phyloP scores from a whole-genome alignment of 2,113 vertebrate species.

The Zosterops lateralis region DNA sequence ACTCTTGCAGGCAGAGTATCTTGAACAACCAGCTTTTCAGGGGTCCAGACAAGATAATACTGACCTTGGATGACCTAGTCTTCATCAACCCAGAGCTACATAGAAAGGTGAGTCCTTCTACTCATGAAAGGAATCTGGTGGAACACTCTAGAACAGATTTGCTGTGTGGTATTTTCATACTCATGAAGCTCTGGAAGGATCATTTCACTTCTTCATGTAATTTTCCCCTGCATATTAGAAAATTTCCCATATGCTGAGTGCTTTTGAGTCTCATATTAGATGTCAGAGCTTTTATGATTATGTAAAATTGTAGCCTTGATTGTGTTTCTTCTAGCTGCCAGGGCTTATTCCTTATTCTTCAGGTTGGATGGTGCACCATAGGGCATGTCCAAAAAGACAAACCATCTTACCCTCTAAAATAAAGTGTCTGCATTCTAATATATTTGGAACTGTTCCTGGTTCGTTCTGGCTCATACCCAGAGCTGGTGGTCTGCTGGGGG shows the following conservation, averaged over 20 bases:
- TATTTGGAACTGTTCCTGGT: accelerated
- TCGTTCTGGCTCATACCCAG: not conserved
- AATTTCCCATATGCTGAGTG: not conserved
- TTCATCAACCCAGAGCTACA: conserved; percentile 88
- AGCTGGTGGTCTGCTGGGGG: not conserved
- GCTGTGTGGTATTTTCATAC: not conserved
- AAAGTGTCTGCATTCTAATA: not conserved
- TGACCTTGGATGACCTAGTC: conserved; percentile 84
- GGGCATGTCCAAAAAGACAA: not conserved
- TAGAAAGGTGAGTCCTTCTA: conserved; percentile 73
- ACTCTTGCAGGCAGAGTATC: conserved; percentile 74
- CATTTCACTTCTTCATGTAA: not conserved
- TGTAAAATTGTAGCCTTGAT: not conserved
- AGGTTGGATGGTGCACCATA: not conserved
- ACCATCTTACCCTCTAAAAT: not conserved
- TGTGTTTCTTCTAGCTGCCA: not conserved
- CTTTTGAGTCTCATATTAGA: not conserved
- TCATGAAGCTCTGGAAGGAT: not conserved
- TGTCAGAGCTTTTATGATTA: not conserved
- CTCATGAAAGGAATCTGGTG: accelerated
- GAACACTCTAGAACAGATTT: not conserved
- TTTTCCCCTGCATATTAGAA: not conserved
- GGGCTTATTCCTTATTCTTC: not conserved
- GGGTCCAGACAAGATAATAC: conserved; percentile 85
- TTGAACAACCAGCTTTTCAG: conserved; percentile 86